phyloP scores from a whole-genome alignment of 2,797 vertebrate genomes.

The Acomys russatus region DNA sequence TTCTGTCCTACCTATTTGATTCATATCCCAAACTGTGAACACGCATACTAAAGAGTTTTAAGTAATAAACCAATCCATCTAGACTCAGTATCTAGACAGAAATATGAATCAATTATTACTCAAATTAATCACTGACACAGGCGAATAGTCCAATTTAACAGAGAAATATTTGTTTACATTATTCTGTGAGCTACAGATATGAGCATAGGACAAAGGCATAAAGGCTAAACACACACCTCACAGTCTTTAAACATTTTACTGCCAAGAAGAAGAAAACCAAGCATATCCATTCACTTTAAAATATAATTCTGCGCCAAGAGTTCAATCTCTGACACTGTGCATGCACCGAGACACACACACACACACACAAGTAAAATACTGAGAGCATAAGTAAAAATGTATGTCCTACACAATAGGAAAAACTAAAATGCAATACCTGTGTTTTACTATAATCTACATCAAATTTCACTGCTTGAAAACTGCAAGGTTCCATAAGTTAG shows the following conservation, averaged over 20 bases:
- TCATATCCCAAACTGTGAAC: slow-evolving; percentile 15
- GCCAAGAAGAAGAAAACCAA: neutral
- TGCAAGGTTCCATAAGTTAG: neutral
- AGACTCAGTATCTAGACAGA: slow-evolving; percentile 46
- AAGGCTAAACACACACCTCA: slow-evolving; percentile 24
- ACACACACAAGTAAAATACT: neutral
- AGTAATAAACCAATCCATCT: slow-evolving; percentile 43
- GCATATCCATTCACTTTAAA: neutral
- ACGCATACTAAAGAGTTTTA: slow-evolving; percentile 16
- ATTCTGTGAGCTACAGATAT: slow-evolving; percentile 46
- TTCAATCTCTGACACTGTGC: neutral
- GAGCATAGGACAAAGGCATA: slow-evolving; percentile 37
- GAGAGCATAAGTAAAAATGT: neutral
- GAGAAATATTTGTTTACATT: slow-evolving; percentile 48
- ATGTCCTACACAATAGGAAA: neutral
- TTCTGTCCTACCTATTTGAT: slow-evolving; percentile 29
- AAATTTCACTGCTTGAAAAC: slow-evolving; percentile 3
- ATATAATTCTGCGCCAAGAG: neutral
- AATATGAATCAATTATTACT: slow-evolving; percentile 37
- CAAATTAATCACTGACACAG: slow-evolving; percentile 44
- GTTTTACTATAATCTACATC: slow-evolving; percentile 35
- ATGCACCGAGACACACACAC: neutral
- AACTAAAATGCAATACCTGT: neutral
- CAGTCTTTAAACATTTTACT: neutral
- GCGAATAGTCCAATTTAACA: slow-evolving; percentile 45